Evolutionary conservation across 2,113 vertebrate genomes (phyloP).

Genomic region (Cyprinodon tularosa): DNA sequence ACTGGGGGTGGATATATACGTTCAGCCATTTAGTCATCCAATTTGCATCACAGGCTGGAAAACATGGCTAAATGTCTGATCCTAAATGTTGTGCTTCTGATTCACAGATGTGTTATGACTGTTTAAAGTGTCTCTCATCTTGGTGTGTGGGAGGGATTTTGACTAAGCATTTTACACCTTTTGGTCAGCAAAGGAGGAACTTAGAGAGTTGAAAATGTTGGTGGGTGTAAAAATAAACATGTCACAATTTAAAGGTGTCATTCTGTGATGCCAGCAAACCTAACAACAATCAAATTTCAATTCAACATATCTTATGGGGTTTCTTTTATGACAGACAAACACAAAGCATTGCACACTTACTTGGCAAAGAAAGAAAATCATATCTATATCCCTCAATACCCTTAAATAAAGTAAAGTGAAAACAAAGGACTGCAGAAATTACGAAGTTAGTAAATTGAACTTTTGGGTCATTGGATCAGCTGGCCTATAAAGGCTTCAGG

Average conservation of each 20-base stretch:
- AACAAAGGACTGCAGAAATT: too few species aligned
- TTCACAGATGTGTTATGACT: background rate
- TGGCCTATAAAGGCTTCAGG: too few species aligned
- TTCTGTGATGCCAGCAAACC: background rate
- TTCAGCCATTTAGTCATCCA: background rate
- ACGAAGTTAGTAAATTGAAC: too few species aligned
- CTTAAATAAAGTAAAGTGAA: too few species aligned
- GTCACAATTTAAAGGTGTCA: too few species aligned
- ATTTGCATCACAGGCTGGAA: background rate
- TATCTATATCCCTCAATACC: too few species aligned
- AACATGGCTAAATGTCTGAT: constrained; percentile 9
- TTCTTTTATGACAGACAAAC: background rate
- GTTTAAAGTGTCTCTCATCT: background rate
- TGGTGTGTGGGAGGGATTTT: background rate
- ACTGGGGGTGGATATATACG: constrained; percentile 14
- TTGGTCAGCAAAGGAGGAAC: background rate
- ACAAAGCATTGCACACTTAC: too few species aligned
- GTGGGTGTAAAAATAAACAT: background rate
- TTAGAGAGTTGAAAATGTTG: background rate
- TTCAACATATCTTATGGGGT: background rate
- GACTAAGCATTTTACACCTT: background rate
- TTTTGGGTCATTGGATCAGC: too few species aligned
- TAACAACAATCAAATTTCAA: background rate
- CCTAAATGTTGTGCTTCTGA: constrained; percentile 1
- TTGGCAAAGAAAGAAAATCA: too few species aligned